Conservation (phyloP, 2,888 invertebrate genomes). For the Drosophila anomalata region DNA sequence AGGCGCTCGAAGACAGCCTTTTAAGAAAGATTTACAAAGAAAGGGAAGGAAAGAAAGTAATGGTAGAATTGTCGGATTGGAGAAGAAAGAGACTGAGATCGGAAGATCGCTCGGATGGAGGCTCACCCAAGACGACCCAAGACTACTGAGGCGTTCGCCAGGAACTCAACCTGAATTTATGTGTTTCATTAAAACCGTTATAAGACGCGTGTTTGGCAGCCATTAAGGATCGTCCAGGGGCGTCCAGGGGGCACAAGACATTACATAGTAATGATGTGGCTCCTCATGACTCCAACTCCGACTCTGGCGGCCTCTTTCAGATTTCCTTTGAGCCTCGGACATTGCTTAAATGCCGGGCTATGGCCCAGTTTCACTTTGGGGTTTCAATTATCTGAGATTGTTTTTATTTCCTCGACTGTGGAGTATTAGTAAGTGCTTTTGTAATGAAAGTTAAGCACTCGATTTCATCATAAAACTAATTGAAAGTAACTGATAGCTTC, state of each 20-base stretch:
- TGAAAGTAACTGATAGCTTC: not conserved
- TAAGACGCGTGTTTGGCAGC: slow-evolving; percentile 68
- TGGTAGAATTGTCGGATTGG: not conserved
- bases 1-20: slow-evolving; percentile 13
- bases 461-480: not conserved
- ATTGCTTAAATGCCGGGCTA: slow-evolving; percentile 27
- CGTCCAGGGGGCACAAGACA: slow-evolving; percentile 12
- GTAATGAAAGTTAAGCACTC: slow-evolving; percentile 10
- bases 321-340: slow-evolving; percentile 45
- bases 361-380: slow-evolving; percentile 40
- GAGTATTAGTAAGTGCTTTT: not conserved
- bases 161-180: slow-evolving; percentile 70
- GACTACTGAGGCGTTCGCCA: slow-evolving; percentile 20
- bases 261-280: slow-evolving; percentile 67
- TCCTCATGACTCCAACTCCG: slow-evolving; percentile 9
- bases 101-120: slow-evolving; percentile 35
- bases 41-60: slow-evolving; percentile 1
- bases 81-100: not conserved
- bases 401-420: slow-evolving; percentile 3
- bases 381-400: slow-evolving; percentile 40
- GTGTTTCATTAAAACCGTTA: slow-evolving; percentile 78
- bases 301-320: slow-evolving; percentile 21
- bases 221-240: slow-evolving; percentile 57
- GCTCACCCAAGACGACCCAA: slow-evolving; percentile 59
- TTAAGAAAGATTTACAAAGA: slow-evolving; percentile 1